These are phyloP conservation scores for Ianthella basta DNA, from an alignment of 37 sponge, comb jelly and placozoan species.

Conservation along the genomic window DNA sequence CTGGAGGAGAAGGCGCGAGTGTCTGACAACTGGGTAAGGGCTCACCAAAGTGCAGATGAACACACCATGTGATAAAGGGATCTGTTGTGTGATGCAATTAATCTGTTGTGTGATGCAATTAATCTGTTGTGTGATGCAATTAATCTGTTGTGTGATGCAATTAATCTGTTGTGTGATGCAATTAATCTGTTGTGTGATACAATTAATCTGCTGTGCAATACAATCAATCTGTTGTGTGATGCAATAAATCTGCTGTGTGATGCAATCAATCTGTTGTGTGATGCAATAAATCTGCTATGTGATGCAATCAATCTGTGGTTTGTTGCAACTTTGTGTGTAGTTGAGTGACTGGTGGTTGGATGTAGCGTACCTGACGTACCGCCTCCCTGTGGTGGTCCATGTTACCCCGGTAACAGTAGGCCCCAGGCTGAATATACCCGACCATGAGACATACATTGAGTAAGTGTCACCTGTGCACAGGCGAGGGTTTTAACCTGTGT, in stretches of 20 bases:
- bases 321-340: slow-evolving; percentile 38
- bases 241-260: no score
- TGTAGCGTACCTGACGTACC: slow-evolving; percentile 80
- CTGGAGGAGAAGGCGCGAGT: slow-evolving; percentile 69
- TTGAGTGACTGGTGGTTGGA: slow-evolving; percentile 91
- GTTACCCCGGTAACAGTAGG: slow-evolving; percentile 67
- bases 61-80: no score
- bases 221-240: no score
- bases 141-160: no score
- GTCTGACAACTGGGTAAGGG: slow-evolving; percentile 79
- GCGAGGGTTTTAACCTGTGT: no score
- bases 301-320: not conserved
- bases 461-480: not conserved
- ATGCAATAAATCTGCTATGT: not conserved
- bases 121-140: no score
- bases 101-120: no score
- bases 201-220: no score
- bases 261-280: no score
- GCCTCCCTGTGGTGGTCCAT: slow-evolving; percentile 72
- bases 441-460: slow-evolving; percentile 36
- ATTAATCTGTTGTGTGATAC: no score
- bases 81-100: no score
- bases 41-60: not conserved
- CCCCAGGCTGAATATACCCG: slow-evolving; percentile 29
- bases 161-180: no score